phyloP scores from a whole-genome alignment of 1,140 invertebrate species.

The Cydia splendana region DNA sequence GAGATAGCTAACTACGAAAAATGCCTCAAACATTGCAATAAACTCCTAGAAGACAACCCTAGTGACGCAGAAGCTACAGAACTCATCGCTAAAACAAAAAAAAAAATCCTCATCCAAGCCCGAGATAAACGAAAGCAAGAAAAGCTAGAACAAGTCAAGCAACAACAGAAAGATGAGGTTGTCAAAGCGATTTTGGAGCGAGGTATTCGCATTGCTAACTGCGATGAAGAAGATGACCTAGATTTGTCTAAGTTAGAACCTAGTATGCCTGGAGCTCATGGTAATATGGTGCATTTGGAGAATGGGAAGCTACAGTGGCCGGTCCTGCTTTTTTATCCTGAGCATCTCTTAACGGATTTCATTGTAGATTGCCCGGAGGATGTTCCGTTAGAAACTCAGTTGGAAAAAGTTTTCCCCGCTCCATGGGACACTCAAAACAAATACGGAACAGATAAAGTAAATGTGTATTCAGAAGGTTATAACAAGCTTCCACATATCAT shows the following conservation, averaged over 20 bases:
- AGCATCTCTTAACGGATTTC: constrained; percentile 71
- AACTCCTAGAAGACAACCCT: constrained; percentile 81
- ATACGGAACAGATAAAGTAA: constrained; percentile 84
- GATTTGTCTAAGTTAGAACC: constrained; percentile 82
- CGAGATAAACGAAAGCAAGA: constrained; percentile 79
- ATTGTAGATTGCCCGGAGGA: constrained; percentile 86
- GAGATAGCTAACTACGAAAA: constrained; percentile 86
- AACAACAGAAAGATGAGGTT: constrained; percentile 79
- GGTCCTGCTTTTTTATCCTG: constrained; percentile 64
- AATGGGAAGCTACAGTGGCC: constrained; percentile 86
- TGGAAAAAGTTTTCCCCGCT: constrained; percentile 84
- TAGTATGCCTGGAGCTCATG: constrained; percentile 81
- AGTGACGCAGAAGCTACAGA: constrained; percentile 81
- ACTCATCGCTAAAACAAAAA: constrained; percentile 83
- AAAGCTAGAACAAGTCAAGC: constrained; percentile 76
- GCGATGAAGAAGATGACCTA: constrained; percentile 70
- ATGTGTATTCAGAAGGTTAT: constrained; percentile 90
- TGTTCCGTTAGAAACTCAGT: constrained; percentile 57
- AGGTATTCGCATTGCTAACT: constrained; percentile 71
- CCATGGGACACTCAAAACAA: constrained; percentile 87
- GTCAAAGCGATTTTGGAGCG: constrained; percentile 64
- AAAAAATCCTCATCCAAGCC: constrained; percentile 83
- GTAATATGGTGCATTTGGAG: constrained; percentile 83
- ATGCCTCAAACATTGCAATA: constrained; percentile 87
- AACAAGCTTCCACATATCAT: constrained; percentile 84